Base-by-base conservation (phyloP, 2,888 invertebrate species). In the Atrina japonica region DNA sequence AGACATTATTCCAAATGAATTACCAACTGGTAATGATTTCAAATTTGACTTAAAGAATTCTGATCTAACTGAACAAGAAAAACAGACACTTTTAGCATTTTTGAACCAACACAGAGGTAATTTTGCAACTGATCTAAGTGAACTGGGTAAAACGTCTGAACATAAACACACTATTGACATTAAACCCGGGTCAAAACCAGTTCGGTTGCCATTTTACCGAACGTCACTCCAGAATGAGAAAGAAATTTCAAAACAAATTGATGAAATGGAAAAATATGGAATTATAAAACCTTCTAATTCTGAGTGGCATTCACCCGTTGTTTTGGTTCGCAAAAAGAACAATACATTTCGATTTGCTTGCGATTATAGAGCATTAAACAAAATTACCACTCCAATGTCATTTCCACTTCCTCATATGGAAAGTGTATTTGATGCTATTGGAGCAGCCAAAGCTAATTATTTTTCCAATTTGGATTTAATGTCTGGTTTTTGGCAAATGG, bases 401-500 rank as follows among this genome's bases (percentile, higher is more conserved):
- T n/a, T n/a, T n/a, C n/a, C n/a, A n/a, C n/a, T n/a, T n/a, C n/a
- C n/a, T n/a, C n/a, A n/a, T n/a, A n/a, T n/a, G n/a, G n/a, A n/a
- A n/a, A n/a, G n/a, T n/a, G n/a, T n/a, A n/a, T n/a, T n/a, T n/a
- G n/a, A n/a, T n/a, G n/a, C n/a, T n/a, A n/a, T n/a, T n/a, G n/a
- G n/a, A n/a, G n/a, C n/a, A n/a, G n/a, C n/a, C n/a, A n/a, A n/a
- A n/a, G n/a, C n/a, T n/a, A n/a, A n/a, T n/a, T n/a, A n/a, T n/a
- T n/a, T n/a, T n/a, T n/a, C n/a, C n/a, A n/a, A n/a, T 40, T 43
- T 71, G 18, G 67, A 71, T 50, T 52, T 73, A 14, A 63, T 23
- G 21, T 53, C 35, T 21, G 69, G 59, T 11, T 77, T 66, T 43
- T 73, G 75, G 66, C 73, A 74, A 35, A 43, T 80, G 2, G 66